These are phyloP conservation scores for Hypsopygia costalis DNA, from an alignment of 2,888 invertebrate genomes.

Conservation along the genomic window DNA sequence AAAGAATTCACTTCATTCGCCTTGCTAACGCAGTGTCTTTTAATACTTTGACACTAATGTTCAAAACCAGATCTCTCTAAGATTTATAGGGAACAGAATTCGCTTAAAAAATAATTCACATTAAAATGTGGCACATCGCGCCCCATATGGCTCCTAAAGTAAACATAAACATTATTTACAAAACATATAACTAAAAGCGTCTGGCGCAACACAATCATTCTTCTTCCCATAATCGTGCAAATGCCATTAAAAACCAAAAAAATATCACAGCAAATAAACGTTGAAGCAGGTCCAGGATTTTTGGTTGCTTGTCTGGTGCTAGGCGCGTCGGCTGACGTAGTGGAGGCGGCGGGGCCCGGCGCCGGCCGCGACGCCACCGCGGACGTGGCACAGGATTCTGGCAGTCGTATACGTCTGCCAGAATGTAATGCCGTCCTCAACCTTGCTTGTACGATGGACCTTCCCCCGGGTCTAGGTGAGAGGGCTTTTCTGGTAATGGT, in stretches of 20 bases:
- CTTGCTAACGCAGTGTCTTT: too few species aligned
- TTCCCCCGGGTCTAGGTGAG: conserved; percentile 49
- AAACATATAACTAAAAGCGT: conserved; percentile 40
- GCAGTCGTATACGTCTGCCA: conserved; percentile 1
- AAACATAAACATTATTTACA: conserved; percentile 48
- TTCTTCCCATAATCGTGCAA: conserved; percentile 35
- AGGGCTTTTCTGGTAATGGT: conserved; percentile 85
- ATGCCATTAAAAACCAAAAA: conserved; percentile 55
- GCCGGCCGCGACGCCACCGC: conserved; percentile 4
- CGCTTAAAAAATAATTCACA: conserved; percentile 8
- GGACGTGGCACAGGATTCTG: not conserved
- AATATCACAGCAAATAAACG: conserved; percentile 74
- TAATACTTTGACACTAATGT: too few species aligned
- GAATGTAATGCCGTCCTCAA: conserved; percentile 26
- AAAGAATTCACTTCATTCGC: too few species aligned
- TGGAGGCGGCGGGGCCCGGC: conserved; percentile 1
- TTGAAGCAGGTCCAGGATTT: conserved; percentile 36
- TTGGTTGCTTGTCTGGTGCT: conserved; percentile 10
- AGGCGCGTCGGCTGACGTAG: conserved; percentile 16
- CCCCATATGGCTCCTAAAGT: conserved; percentile 23
- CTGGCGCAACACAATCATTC: conserved; percentile 48
- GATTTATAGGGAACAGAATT: too few species aligned
- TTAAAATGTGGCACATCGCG: conserved; percentile 20
- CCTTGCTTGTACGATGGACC: conserved; percentile 55
- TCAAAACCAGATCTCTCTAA: too few species aligned